Evolutionary conservation across 2,113 vertebrate genomes (phyloP).

Genomic region (Pimephales promelas): DNA sequence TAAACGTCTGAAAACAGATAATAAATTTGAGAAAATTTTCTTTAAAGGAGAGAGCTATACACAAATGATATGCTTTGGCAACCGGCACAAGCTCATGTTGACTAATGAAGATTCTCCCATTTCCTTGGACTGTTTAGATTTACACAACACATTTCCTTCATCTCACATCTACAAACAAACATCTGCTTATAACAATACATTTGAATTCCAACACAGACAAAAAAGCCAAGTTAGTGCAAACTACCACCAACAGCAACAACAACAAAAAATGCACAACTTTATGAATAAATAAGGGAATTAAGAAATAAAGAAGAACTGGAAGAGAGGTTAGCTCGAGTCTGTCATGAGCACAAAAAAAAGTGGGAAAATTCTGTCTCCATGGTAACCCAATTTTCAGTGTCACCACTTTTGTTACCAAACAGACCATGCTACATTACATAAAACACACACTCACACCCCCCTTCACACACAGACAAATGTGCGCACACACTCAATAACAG

Average conservation of each 20-base stretch:
- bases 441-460: constrained; percentile 31
- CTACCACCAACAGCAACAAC: not conserved
- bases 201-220: not conserved
- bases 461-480: constrained; percentile 34
- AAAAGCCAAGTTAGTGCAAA: not conserved
- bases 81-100: not conserved
- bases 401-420: constrained; percentile 65
- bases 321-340: constrained; percentile 28
- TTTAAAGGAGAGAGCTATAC: not conserved
- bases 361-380: constrained; percentile 75
- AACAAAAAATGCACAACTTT: not conserved
- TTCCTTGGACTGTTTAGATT: constrained; percentile 4
- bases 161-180: not conserved
- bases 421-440: constrained; percentile 58
- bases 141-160: not conserved
- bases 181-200: not conserved
- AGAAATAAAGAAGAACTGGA: constrained; percentile 14
- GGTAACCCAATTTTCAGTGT: constrained; percentile 73
- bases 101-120: not conserved
- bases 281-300: constrained; percentile 16
- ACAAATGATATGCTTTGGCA: not conserved
- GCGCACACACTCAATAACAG: constrained; percentile 1
- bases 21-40: not conserved
- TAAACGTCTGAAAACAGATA: not conserved
- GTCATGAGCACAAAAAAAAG: constrained; percentile 62